Percentiles rank a stretch among this genome's conserved stretches.
Evolutionary conservation across 2,113 vertebrate genomes (phyloP).

Genomic region (Thryonomys swinderianus): DNA sequence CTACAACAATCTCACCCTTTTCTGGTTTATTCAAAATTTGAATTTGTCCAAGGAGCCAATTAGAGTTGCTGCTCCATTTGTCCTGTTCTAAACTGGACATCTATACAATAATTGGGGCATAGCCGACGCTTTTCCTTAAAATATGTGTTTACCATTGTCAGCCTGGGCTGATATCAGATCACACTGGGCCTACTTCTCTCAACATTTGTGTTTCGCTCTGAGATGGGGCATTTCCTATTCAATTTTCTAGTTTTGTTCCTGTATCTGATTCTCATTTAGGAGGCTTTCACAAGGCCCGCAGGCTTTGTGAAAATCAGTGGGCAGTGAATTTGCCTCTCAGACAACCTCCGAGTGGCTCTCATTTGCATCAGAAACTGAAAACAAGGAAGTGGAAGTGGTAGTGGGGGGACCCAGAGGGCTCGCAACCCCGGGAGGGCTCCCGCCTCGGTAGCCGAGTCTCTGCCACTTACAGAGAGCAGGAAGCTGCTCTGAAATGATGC

Average conservation of each 20-base stretch:
- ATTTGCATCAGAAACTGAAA: conserved; percentile 62
- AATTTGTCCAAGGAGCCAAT: conserved; percentile 65
- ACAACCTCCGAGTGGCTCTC: conserved; percentile 51
- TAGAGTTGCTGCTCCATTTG: conserved; percentile 28
- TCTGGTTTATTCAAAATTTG: conserved; percentile 71
- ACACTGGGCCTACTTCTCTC: conserved; percentile 33
- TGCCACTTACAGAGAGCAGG: not conserved
- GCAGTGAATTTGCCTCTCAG: conserved; percentile 72
- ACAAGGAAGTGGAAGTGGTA: not conserved
- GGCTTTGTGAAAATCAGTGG: conserved; percentile 78
- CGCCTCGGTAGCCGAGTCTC: not conserved
- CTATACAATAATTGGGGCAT: conserved; percentile 55
- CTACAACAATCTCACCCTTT: conserved; percentile 55
- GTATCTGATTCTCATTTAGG: conserved; percentile 76
- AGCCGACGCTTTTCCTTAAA: conserved; percentile 64
- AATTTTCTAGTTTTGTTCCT: conserved; percentile 76
- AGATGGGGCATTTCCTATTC: conserved; percentile 55
- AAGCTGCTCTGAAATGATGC: not conserved
- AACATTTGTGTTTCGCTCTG: not conserved
- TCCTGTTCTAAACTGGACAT: conserved; percentile 7
- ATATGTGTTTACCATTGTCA: conserved; percentile 62
- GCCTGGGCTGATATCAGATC: not conserved
- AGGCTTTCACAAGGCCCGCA: conserved; percentile 61
- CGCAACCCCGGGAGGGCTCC: not conserved
- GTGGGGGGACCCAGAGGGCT: not conserved